A percentile compares a stretch with the other conserved stretches of the same genome.
Evolutionary conservation across 2,113 vertebrate genomes (phyloP).

Genomic region (Tinamus guttatus): DNA sequence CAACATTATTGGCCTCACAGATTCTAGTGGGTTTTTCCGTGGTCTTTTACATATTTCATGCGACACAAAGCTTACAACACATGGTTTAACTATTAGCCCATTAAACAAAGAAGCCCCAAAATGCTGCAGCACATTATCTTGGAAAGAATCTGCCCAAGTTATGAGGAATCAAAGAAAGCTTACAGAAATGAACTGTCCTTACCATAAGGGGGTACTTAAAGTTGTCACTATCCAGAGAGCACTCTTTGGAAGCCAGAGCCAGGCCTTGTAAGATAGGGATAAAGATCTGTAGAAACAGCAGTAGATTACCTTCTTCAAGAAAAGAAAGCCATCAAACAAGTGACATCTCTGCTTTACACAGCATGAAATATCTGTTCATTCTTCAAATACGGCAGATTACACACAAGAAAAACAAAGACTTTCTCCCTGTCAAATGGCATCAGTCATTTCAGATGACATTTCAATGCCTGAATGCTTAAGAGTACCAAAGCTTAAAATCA

Average conservation of each 20-base stretch:
- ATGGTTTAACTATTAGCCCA: background rate
- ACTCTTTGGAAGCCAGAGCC: conserved; percentile 93
- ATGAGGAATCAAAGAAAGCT: background rate
- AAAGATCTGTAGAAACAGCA: conserved; percentile 87
- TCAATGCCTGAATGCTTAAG: background rate
- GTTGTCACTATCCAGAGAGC: conserved; percentile 97
- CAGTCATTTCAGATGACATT: background rate
- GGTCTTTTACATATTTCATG: background rate
- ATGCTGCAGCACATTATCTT: background rate
- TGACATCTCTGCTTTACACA: background rate
- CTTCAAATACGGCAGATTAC: background rate
- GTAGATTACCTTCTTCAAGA: background rate
- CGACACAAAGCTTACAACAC: background rate
- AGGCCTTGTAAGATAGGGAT: conserved; percentile 95
- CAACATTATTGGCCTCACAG: rapidly evolving
- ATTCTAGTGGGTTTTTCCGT: background rate
- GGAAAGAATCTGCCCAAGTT: background rate
- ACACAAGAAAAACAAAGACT: background rate
- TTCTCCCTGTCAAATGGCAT: background rate
- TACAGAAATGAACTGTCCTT: conserved; percentile 58
- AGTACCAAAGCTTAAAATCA: background rate
- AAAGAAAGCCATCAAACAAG: background rate
- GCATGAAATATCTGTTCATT: background rate
- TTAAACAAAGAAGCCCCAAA: background rate
- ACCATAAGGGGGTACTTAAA: conserved; percentile 99